phyloP scores from a whole-genome alignment of 2,797 vertebrate genomes.

The Chiropotes sagulatus region DNA sequence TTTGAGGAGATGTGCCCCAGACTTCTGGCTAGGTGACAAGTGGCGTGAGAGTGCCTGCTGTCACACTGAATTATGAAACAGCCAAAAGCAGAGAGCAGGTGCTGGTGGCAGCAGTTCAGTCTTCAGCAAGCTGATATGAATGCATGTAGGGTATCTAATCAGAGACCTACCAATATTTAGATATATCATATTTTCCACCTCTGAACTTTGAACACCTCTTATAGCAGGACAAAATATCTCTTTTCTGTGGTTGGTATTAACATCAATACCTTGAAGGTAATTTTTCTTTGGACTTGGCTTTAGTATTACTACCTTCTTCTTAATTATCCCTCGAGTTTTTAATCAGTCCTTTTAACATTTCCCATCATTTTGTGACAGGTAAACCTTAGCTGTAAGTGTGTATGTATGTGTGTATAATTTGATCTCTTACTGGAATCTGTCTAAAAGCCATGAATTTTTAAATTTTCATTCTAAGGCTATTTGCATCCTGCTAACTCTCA shows the following conservation, averaged over 20 bases:
- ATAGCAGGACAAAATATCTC: neutral
- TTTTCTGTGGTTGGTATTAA: neutral
- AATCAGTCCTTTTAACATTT: neutral
- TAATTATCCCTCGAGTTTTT: neutral
- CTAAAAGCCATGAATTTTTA: neutral
- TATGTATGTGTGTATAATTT: neutral
- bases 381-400: neutral
- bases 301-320: neutral
- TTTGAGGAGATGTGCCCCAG: neutral
- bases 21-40: neutral
- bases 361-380: neutral
- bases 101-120: neutral
- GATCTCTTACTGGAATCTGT: neutral
- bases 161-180: neutral
- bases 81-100: neutral
- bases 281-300: neutral
- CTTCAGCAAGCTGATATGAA: neutral
- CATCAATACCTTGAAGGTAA: neutral
- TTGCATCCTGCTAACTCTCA: neutral
- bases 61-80: neutral
- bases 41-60: neutral
- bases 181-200: neutral
- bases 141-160: neutral
- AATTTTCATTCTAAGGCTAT: neutral
- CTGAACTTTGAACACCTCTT: neutral